Percentiles rank a stretch among this genome's conserved stretches.
Evolutionary conservation across 2,888 invertebrate species (phyloP).

Genomic region (Actias luna): DNA sequence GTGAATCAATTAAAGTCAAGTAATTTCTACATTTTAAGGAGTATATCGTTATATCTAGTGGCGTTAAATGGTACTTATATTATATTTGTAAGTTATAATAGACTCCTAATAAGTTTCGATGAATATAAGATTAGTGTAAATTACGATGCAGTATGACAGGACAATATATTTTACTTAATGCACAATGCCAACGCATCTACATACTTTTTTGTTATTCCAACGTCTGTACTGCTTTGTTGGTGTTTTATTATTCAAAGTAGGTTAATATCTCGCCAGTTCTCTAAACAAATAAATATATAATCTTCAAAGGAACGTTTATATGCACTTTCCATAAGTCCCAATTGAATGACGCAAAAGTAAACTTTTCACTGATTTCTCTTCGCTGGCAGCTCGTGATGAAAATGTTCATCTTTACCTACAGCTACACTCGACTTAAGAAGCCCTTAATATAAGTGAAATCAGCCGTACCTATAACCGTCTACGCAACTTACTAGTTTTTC

Average conservation of each 20-base stretch:
- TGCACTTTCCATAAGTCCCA: conserved; percentile 24
- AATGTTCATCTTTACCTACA: conserved; percentile 1
- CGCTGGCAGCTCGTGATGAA: background rate
- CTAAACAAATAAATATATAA: conserved; percentile 2
- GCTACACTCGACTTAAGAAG: background rate
- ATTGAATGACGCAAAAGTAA: conserved; percentile 28
- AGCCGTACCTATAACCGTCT: conserved; percentile 18
- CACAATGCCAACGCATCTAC: too few species aligned
- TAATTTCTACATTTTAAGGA: too few species aligned
- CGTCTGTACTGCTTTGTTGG: background rate
- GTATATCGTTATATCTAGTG: too few species aligned
- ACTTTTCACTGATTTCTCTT: conserved; percentile 38
- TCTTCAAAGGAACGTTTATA: background rate
- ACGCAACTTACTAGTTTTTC: conserved; percentile 14
- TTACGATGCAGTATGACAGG: too few species aligned
- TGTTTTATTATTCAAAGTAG: background rate
- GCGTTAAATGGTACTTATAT: too few species aligned
- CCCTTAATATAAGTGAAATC: conserved; percentile 9
- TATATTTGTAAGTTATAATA: too few species aligned
- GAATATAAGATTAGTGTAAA: too few species aligned
- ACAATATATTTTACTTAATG: too few species aligned
- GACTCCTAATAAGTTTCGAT: too few species aligned
- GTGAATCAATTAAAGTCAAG: too few species aligned
- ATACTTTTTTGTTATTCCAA: background rate
- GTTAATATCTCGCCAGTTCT: background rate